Conservation (phyloP, 1,140 invertebrate species). For the Whitmania pigra region DNA sequence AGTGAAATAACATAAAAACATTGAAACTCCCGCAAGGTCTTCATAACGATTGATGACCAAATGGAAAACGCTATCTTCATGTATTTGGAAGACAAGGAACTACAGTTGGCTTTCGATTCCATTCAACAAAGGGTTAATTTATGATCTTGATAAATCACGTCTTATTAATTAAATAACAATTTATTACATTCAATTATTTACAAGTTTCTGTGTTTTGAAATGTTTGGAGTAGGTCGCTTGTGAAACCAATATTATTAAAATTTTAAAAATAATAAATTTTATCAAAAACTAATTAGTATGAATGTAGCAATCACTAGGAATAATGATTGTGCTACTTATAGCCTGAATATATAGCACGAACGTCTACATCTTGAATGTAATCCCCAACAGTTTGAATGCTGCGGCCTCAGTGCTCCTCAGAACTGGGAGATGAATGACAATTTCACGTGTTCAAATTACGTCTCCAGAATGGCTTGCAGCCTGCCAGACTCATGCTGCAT, state of each 20-base stretch:
- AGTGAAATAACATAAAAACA: too few species aligned
- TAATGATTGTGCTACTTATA: background rate
- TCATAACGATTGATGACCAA: constrained; percentile 3
- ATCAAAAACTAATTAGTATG: too few species aligned
- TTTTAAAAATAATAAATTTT: too few species aligned
- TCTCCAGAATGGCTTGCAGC: background rate
- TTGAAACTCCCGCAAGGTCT: background rate
- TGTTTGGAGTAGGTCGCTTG: too few species aligned
- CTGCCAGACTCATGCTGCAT: constrained; percentile 16
- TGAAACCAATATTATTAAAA: too few species aligned
- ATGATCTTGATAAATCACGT: too few species aligned
- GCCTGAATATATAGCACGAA: too few species aligned
- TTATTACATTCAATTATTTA: too few species aligned
- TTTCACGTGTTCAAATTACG: constrained; percentile 15
- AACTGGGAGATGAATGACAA: constrained; percentile 17
- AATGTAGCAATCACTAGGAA: background rate
- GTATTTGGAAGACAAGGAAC: constrained; percentile 9
- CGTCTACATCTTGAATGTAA: too few species aligned
- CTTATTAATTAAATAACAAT: background rate
- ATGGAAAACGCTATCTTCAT: constrained; percentile 4
- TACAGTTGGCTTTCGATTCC: constrained; percentile 1
- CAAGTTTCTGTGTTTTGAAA: too few species aligned
- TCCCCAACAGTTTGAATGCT: constrained; percentile 14
- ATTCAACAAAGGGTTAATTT: constrained; percentile 18
- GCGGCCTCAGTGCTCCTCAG: constrained; percentile 1